These are phyloP conservation scores for Crotalus helleri DNA, from an alignment of 2,113 vertebrate genomes.

Conservation along the genomic window DNA sequence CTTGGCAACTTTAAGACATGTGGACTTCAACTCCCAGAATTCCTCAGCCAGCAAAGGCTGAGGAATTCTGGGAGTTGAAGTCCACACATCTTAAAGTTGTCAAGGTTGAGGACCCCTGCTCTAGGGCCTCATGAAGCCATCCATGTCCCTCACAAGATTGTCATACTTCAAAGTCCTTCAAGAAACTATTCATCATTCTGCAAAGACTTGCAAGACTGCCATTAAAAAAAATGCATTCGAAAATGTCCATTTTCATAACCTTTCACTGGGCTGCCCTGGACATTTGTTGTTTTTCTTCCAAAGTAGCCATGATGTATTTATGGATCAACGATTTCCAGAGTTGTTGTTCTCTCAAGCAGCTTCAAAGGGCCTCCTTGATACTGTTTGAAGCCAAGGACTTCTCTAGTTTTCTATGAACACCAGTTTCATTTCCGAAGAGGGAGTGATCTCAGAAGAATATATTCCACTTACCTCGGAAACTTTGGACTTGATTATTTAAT, in stretches of 20 bases:
- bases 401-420: not conserved
- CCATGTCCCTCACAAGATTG: not conserved
- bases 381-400: not conserved
- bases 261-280: not conserved
- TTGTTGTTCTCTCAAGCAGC: not conserved
- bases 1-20: too few relatives aligned
- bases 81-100: too few relatives aligned
- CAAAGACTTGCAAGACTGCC: not conserved
- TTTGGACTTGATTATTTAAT: not conserved
- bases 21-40: too few relatives aligned
- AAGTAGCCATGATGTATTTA: not conserved
- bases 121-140: not conserved
- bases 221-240: not conserved
- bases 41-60: too few relatives aligned
- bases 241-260: not conserved
- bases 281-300: not conserved
- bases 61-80: too few relatives aligned
- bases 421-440: not conserved
- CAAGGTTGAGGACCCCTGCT: not conserved
- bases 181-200: not conserved
- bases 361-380: not conserved
- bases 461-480: not conserved
- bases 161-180: not conserved
- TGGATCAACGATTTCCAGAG: not conserved
- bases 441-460: not conserved